These are phyloP conservation scores for Okamejei kenojei DNA, from an alignment of 2,797 vertebrate genomes.

Conservation along the genomic window DNA sequence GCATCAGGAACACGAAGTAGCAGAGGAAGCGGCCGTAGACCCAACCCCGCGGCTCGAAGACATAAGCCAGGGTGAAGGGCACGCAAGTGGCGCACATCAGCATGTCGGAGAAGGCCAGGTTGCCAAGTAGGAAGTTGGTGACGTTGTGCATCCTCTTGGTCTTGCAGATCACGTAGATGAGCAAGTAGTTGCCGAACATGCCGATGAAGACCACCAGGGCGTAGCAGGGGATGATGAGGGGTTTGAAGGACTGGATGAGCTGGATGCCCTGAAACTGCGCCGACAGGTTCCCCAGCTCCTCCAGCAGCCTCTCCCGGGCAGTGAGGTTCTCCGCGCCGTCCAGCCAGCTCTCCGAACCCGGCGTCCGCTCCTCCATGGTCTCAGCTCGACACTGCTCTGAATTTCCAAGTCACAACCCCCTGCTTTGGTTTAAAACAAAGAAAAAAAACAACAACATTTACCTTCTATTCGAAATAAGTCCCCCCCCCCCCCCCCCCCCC, in stretches of 20 bases:
- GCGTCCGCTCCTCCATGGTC: neutral
- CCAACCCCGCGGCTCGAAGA: conserved; percentile 50
- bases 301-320: neutral
- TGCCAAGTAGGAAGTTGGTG: conserved; percentile 58
- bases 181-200: conserved; percentile 53
- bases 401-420: neutral
- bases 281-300: conserved; percentile 44
- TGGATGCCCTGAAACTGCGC: conserved; percentile 53
- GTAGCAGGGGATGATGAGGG: conserved; percentile 54
- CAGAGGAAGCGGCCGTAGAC: conserved; percentile 51
- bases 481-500: neutral
- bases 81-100: conserved; percentile 53
- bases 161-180: conserved; percentile 54
- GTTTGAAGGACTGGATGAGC: conserved; percentile 55
- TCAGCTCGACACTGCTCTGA: neutral
- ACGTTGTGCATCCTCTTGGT: conserved; percentile 54
- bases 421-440: neutral
- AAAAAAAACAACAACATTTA: too few species aligned
- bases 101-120: conserved; percentile 55
- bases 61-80: conserved; percentile 48
- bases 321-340: conserved; percentile 52
- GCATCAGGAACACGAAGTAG: conserved; percentile 52
- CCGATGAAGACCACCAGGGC: conserved; percentile 51
- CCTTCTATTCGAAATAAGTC: neutral
- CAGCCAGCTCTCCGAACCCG: conserved; percentile 30